Evolutionary conservation across 2,888 invertebrate species (phyloP).

Genomic region (Callyntrura guangdongensis): DNA sequence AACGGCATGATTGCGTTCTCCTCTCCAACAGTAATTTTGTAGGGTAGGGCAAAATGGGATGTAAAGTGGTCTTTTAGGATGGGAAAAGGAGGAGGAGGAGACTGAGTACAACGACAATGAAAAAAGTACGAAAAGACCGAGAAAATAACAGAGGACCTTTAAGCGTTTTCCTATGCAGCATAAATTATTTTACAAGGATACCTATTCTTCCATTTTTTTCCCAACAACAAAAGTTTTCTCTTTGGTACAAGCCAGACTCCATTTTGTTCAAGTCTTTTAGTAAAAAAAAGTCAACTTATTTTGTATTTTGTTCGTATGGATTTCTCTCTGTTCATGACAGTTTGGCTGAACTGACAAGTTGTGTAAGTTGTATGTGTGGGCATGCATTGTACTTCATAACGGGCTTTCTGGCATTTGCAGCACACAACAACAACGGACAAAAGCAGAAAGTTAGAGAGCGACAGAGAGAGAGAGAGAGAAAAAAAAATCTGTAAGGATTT

Average conservation of each 20-base stretch:
- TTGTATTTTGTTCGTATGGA: background rate
- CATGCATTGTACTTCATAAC: too few species aligned
- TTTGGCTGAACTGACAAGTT: conserved; percentile 24
- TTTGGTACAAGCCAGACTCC: background rate
- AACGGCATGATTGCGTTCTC: background rate
- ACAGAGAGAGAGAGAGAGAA: background rate
- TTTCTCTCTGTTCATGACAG: conserved; percentile 33
- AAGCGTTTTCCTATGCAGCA: conserved; percentile 28
- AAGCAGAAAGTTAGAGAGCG: background rate
- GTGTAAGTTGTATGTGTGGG: background rate
- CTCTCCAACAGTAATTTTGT: background rate
- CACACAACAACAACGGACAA: background rate
- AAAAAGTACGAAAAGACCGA: background rate
- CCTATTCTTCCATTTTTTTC: background rate
- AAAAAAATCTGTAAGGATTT: conserved; percentile 29
- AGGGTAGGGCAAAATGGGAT: conserved; percentile 51
- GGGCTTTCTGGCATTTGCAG: background rate
- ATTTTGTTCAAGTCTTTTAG: background rate
- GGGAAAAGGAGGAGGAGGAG: conserved; percentile 10
- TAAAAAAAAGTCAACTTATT: conserved; percentile 1
- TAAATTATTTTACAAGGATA: conserved; percentile 14
- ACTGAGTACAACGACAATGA: conserved; percentile 10
- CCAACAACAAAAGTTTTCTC: background rate
- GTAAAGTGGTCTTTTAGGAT: conserved; percentile 71
- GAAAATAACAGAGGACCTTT: conserved; percentile 32